These are phyloP conservation scores for Melipona quadrifasciata DNA, from an alignment of 1,140 invertebrate species.

Conservation along the genomic window DNA sequence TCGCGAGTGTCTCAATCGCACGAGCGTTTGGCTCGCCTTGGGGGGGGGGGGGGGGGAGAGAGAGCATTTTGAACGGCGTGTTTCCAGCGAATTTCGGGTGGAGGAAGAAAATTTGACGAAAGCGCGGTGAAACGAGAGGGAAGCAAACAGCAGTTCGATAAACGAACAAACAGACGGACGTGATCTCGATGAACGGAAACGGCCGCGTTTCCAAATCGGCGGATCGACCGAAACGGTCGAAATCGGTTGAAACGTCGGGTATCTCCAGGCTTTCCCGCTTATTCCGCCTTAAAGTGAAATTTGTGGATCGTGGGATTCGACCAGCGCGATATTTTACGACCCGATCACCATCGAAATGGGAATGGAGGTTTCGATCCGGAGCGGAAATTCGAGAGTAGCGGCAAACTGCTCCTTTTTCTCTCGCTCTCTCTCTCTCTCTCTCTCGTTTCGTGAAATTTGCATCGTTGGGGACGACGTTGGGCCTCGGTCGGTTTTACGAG, in stretches of 20 bases:
- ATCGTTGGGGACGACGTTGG: neutral
- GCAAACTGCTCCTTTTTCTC: neutral
- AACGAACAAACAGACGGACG: constrained; percentile 19
- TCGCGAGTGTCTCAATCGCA: neutral
- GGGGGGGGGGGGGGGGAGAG: neutral
- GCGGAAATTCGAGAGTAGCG: neutral
- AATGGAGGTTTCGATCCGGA: neutral
- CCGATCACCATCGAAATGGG: neutral
- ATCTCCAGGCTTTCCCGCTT: neutral
- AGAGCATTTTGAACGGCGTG: neutral
- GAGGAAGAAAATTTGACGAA: neutral
- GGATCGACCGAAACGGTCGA: neutral
- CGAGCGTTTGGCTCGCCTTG: too few relatives aligned
- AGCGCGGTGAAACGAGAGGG: neutral
- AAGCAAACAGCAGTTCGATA: constrained; percentile 6
- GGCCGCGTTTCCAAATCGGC: neutral
- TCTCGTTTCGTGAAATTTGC: neutral
- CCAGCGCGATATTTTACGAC: neutral
- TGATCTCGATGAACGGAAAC: constrained; percentile 13
- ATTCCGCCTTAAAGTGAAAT: neutral
- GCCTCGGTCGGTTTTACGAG: neutral
- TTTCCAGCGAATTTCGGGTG: too few relatives aligned
- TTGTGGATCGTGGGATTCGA: neutral
- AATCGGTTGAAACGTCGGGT: too few relatives aligned
- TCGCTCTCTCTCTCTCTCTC: too few relatives aligned